phyloP scores from a whole-genome alignment of 2,797 vertebrate species.

The Pachyuromys duprasi region DNA sequence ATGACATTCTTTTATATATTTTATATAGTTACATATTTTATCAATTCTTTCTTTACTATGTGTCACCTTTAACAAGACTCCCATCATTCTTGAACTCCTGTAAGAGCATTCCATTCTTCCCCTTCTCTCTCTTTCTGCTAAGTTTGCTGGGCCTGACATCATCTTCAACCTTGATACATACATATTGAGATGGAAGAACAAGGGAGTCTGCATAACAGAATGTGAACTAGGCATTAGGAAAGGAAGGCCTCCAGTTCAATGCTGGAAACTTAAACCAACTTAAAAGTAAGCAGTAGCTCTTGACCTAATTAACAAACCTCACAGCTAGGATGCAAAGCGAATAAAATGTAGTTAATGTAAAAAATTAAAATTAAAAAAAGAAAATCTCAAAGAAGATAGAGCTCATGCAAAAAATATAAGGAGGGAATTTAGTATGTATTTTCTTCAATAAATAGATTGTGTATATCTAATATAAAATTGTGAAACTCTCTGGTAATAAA shows the following conservation, averaged over 20 bases:
- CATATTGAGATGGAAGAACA: neutral
- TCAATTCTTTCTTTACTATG: neutral
- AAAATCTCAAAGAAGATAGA: neutral
- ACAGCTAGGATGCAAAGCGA: neutral
- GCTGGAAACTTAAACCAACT: neutral
- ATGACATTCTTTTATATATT: neutral
- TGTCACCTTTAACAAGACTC: neutral
- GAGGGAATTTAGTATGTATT: neutral
- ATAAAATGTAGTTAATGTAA: too few species aligned
- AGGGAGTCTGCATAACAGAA: neutral
- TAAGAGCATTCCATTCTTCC: neutral
- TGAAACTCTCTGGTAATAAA: conserved; percentile 29
- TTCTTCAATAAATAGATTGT: neutral
- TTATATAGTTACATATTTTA: neutral
- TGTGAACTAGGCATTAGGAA: neutral
- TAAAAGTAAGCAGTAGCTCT: neutral
- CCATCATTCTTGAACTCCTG: neutral
- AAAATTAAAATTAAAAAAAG: neutral
- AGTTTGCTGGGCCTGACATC: neutral
- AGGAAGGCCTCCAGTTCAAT: neutral
- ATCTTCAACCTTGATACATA: neutral
- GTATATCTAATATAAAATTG: neutral
- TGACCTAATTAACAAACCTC: neutral
- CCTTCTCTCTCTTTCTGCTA: neutral
- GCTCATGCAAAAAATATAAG: neutral